Evolutionary conservation across 2,797 vertebrate genomes (phyloP), one percentile per base, ranked within the genome.

Genomic region (Gambelia wislizenii): DNA sequence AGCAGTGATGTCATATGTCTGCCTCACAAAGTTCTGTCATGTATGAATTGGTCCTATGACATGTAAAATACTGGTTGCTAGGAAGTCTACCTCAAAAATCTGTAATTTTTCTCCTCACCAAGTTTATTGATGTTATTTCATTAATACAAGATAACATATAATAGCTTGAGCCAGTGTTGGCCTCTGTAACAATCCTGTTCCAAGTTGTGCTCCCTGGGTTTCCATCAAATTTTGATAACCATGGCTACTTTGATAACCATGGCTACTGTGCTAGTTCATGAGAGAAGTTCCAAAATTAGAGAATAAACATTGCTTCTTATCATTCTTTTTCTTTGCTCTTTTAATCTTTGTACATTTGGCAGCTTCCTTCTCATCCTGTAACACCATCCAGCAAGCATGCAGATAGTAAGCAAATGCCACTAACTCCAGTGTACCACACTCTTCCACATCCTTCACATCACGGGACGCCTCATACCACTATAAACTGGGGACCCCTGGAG

Each of bases 401-500:
- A 1, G 99, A 99, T 93, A 98, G 97, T 90, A 98, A 99, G 93
- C 97, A 98, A 1, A 98, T 97, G 95, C 98, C 98, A 0, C 97
- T 98, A 94, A 98, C 98, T 61, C 98, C 99, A 36, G 97, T 98
- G 4, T 99, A 99, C 96, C 99, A 99, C 97, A 99, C 99, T 27
- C 97, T 99, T 72, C 99, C 99, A 84, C 99, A 99, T 93, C 98
- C 98, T 0, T 99, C 99, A 14, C 98, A 99, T 89, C 98, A 99
- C 0, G 98, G 98, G 47, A 97, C 97, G 16, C 98, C 98, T 12
- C 99, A 98, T 90, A 99, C 98, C 95, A 98, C 98, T 7, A 97
- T 99, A 97, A 99, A 98, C 96, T 99, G 99, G 99, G 99, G 99
- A 70, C 99, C 99, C 0, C 96, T 99, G 94, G 99, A 99, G 85